Evolutionary conservation across 2,888 invertebrate genomes (phyloP), one percentile per base, ranked within the genome.

Genomic region (Lasiommata megera): DNA sequence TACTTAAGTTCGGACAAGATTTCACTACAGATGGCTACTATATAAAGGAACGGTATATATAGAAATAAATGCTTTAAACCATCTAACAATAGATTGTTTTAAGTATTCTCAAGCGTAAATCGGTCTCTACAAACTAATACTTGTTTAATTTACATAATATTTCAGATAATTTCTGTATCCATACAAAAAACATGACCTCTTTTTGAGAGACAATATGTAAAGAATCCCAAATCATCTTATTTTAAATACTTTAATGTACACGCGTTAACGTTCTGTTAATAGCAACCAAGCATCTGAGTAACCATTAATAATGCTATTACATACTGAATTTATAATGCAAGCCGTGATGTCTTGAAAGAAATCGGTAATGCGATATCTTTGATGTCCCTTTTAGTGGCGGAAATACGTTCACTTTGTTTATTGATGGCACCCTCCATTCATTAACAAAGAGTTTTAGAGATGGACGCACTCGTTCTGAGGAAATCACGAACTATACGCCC

Each of bases 351-450:
- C 8, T 41, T 52, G 40, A 46, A 57, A 46, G 48, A 36, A 41
- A 36, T 40, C 29, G 36, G 52, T 55, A 52, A 58, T 47, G 50
- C 62, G 52, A 64, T 63, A 58, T 51, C 54, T 65, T 56, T 62
- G 56, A 54, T 48, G 55, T 46, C 47, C 41, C 18, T 41, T 63
- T 64, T 62, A 51, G 60, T 66, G 62, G 63, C 72, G 77, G 72
- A 74, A 67, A 71, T 70, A 70, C 69, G 73, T 77, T 76, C 72
- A 73, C 61, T 60, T 48, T 47, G 66, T 61, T 68, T 64, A 71
- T 74, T 68, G 72, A 73, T 68, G 63, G 67, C 64, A 64, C 59
- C 23, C 12, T 11, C 28, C 28, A 28, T 44, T 28, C 44, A 44
- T 57, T 58, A 50, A 28, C 36, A 18, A 54, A 48, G 54, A 58